Percentiles rank a stretch among this genome's conserved stretches.
These are phyloP conservation scores for Lampris megalopsis DNA, from an alignment of 2,113 vertebrate genomes.

Conservation along the genomic window DNA sequence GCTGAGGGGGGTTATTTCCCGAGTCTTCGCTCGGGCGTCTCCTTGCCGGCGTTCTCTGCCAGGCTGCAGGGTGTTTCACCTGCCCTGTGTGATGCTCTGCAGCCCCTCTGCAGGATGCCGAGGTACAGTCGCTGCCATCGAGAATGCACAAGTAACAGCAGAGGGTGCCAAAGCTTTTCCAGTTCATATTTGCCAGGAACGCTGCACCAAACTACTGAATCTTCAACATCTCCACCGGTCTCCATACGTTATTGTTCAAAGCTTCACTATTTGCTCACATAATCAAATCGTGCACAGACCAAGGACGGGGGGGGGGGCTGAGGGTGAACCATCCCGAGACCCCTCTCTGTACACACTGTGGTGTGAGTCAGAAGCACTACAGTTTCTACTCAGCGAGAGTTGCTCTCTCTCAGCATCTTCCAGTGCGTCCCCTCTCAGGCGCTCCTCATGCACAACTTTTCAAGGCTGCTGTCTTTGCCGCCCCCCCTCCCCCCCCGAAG, in stretches of 20 bases:
- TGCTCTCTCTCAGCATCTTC: constrained; percentile 35
- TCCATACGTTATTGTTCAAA: too few species aligned
- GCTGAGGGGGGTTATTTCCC: neutral
- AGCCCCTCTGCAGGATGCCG: constrained; percentile 55
- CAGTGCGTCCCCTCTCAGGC: constrained; percentile 37
- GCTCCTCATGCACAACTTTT: constrained; percentile 32
- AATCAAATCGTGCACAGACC: neutral
- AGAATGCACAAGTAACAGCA: constrained; percentile 81
- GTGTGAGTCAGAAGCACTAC: constrained; percentile 38
- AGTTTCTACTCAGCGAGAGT: constrained; percentile 48
- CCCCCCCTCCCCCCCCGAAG: neutral
- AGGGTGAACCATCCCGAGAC: constrained; percentile 9
- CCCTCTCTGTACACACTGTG: constrained; percentile 13
- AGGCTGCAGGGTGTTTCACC: constrained; percentile 12
- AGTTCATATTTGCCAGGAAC: constrained; percentile 59
- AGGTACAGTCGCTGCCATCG: constrained; percentile 61
- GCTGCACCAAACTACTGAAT: constrained; percentile 17
- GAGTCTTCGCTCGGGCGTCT: neutral
- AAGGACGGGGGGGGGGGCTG: neutral
- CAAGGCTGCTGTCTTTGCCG: neutral
- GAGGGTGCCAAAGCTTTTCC: constrained; percentile 88
- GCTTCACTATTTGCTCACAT: constrained; percentile 18
- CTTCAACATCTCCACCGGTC: too few species aligned
- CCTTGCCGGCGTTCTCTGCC: neutral
- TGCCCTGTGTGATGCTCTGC: constrained; percentile 34